phyloP scores from a whole-genome alignment of 2,113 vertebrate species.

The Balaenoptera acutorostrata region DNA sequence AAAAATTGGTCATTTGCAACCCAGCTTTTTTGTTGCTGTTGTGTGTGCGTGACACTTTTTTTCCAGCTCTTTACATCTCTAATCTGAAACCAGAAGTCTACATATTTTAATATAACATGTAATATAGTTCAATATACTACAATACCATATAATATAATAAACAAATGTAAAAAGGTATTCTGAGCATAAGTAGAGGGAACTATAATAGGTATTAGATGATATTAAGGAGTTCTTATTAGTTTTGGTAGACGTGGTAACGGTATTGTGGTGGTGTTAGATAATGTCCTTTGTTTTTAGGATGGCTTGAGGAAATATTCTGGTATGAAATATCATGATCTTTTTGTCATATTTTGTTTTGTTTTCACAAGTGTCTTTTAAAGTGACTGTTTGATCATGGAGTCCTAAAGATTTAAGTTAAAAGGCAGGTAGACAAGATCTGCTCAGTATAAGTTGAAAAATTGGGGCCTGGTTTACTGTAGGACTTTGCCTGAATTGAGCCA shows the following conservation, averaged over 20 bases:
- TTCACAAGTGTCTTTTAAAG: neutral
- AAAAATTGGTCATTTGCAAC: neutral
- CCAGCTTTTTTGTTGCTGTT: neutral
- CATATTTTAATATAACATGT: neutral
- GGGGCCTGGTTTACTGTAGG: neutral
- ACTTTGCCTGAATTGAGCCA: neutral
- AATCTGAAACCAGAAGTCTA: neutral
- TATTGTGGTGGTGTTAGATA: neutral
- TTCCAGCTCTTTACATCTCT: neutral
- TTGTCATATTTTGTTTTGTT: neutral
- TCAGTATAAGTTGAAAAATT: neutral
- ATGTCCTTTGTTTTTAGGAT: neutral
- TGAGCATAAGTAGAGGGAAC: neutral
- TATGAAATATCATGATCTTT: neutral
- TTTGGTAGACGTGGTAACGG: neutral
- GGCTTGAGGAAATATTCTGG: neutral
- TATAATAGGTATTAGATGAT: neutral
- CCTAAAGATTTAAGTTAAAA: neutral
- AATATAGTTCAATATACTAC: neutral
- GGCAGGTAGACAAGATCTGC: neutral
- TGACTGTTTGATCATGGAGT: neutral
- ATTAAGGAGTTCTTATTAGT: neutral
- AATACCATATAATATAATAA: neutral
- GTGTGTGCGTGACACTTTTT: neutral
- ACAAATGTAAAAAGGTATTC: neutral